Conservation (phyloP, 2,797 vertebrate genomes). For the Sandelia bainsii region DNA sequence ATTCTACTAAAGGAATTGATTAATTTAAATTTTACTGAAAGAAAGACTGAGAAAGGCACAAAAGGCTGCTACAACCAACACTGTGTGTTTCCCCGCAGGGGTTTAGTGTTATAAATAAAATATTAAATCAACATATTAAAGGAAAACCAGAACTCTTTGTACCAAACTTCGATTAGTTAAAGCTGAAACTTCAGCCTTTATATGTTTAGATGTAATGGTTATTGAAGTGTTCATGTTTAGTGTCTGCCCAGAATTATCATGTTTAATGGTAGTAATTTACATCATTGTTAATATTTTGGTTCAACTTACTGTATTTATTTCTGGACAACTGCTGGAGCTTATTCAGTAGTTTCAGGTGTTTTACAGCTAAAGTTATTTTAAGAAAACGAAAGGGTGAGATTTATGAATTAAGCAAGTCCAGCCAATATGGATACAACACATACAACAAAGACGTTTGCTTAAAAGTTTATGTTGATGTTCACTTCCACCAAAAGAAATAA, state of each 20-base stretch:
- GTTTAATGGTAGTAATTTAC: background rate
- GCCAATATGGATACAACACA: too few species aligned
- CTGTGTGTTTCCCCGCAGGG: background rate
- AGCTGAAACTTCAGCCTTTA: too few species aligned
- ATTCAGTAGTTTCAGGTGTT: background rate
- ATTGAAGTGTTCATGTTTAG: background rate
- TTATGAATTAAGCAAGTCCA: too few species aligned
- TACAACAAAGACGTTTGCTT: too few species aligned
- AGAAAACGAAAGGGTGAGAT: background rate
- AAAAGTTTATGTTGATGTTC: too few species aligned
- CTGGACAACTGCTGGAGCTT: background rate
- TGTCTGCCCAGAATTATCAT: background rate
- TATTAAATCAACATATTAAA: background rate
- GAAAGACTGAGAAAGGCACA: constrained; percentile 9
- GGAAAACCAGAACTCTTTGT: too few species aligned
- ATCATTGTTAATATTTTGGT: background rate
- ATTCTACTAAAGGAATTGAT: constrained; percentile 28
- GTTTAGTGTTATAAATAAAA: background rate
- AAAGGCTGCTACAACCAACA: background rate
- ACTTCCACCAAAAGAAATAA: too few species aligned
- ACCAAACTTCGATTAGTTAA: too few species aligned
- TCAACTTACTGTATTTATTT: background rate
- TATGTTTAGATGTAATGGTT: too few species aligned
- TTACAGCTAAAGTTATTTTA: background rate
- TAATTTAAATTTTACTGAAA: constrained; percentile 16